These are phyloP conservation scores for Tetragnatha montana DNA, from an alignment of 2,888 invertebrate species.

Conservation along the genomic window DNA sequence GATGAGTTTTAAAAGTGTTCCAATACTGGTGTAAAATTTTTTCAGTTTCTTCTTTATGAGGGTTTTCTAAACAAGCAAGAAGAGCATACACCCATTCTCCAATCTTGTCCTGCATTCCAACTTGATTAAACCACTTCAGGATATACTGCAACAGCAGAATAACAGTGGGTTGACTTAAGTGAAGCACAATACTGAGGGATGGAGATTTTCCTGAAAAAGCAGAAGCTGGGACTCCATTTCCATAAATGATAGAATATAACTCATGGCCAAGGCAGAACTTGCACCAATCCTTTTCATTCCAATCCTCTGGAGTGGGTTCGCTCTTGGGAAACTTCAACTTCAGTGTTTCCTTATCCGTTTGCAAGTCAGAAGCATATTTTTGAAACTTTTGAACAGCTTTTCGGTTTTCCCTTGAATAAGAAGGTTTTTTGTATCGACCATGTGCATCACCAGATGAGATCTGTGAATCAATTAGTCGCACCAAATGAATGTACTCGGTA, in stretches of 20 bases:
- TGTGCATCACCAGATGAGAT: neutral
- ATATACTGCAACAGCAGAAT: neutral
- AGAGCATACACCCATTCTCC: constrained; percentile 39
- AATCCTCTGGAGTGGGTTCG: neutral
- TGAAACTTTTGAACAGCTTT: no score
- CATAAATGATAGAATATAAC: constrained; percentile 6
- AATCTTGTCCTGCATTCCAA: constrained; percentile 8
- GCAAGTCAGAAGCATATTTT: neutral
- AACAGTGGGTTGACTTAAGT: neutral
- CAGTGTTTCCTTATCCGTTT: neutral
- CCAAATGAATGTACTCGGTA: constrained; percentile 21
- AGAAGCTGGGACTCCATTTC: neutral
- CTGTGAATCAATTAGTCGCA: neutral
- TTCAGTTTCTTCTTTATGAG: neutral
- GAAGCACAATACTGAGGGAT: constrained; percentile 18
- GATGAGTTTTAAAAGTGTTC: neutral
- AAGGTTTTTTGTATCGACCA: neutral
- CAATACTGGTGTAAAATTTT: neutral
- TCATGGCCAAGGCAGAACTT: constrained; percentile 8
- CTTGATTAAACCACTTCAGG: constrained; percentile 3
- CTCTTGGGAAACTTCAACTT: constrained; percentile 15
- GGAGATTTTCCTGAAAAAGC: neutral
- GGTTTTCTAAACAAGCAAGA: constrained; percentile 14
- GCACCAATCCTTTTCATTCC: constrained; percentile 14
- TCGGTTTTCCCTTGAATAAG: neutral